Percentiles rank a stretch among this genome's conserved stretches.
These are phyloP conservation scores for Aspidiotus rigidus DNA, from an alignment of 2,888 invertebrate genomes.

Conservation along the genomic window DNA sequence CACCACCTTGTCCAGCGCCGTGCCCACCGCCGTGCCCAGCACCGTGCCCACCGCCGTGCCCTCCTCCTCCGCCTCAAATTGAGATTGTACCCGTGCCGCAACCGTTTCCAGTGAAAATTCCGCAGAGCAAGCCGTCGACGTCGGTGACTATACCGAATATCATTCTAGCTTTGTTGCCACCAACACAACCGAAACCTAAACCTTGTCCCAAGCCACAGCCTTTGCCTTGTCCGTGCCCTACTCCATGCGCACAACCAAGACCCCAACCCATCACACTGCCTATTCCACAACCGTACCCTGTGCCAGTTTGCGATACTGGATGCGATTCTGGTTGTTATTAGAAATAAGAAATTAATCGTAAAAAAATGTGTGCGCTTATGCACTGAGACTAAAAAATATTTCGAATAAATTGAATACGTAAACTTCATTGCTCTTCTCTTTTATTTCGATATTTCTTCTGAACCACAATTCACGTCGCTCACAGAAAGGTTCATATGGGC, in stretches of 20 bases:
- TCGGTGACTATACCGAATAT: slow-evolving; percentile 25
- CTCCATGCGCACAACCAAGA: too few species aligned
- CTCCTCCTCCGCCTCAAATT: slow-evolving; percentile 3
- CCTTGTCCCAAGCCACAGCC: background rate
- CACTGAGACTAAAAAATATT: too few species aligned
- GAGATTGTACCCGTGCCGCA: slow-evolving; percentile 18
- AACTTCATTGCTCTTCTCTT: too few species aligned
- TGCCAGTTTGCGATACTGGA: slow-evolving; percentile 1
- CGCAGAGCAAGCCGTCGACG: background rate
- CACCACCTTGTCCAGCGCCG: background rate
- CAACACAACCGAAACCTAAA: background rate
- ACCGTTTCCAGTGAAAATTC: slow-evolving; percentile 15
- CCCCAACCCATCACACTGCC: slow-evolving; percentile 8
- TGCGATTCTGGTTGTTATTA: background rate
- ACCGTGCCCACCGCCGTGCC: too few species aligned
- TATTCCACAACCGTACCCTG: slow-evolving; percentile 14
- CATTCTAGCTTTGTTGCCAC: slow-evolving; percentile 19
- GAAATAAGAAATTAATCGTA: too few species aligned
- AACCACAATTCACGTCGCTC: too few species aligned
- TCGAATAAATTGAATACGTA: too few species aligned
- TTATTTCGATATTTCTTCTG: too few species aligned
- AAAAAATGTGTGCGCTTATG: too few species aligned
- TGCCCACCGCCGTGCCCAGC: background rate
- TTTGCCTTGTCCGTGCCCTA: background rate
- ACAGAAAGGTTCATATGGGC: too few species aligned